phyloP scores from a whole-genome alignment of 1,140 invertebrate genomes.

The Bombus haemorrhoidalis region DNA sequence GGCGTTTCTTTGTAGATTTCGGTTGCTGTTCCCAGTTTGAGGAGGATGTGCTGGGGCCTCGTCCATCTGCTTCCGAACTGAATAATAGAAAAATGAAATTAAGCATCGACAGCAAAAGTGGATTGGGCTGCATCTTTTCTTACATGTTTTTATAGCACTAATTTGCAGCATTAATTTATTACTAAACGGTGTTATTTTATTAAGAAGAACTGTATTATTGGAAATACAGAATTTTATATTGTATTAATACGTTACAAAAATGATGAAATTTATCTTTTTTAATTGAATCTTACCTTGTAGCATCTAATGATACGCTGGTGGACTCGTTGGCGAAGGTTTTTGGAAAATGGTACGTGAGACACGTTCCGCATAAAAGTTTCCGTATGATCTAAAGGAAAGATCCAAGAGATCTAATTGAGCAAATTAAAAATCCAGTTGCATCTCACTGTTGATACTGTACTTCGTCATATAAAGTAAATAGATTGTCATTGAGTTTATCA shows the following conservation, averaged over 20 bases:
- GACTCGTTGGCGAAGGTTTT: conserved; percentile 9
- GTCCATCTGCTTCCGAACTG: conserved; percentile 34
- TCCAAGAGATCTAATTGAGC: neutral
- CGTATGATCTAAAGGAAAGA: conserved; percentile 22
- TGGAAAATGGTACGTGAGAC: neutral
- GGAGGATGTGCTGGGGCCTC: conserved; percentile 14
- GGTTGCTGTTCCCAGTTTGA: neutral
- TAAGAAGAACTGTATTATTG: neutral
- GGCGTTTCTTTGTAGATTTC: conserved; percentile 2
- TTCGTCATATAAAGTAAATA: neutral
- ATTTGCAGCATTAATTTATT: too few species aligned
- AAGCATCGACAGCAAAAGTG: neutral
- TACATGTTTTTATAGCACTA: neutral
- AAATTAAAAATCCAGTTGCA: neutral
- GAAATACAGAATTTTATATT: neutral
- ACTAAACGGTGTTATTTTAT: too few species aligned
- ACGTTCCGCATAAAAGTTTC: conserved; percentile 17
- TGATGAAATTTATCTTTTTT: neutral
- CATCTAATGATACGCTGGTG: conserved; percentile 6
- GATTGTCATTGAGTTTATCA: neutral
- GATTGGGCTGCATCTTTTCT: neutral
- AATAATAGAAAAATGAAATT: conserved; percentile 2
- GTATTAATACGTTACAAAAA: neutral
- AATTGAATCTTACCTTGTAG: conserved; percentile 23
- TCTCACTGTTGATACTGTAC: neutral